Percentiles rank a stretch among this genome's conserved stretches.
phyloP scores from a whole-genome alignment of 2,113 vertebrate genomes.

The Macquaria australasica region DNA sequence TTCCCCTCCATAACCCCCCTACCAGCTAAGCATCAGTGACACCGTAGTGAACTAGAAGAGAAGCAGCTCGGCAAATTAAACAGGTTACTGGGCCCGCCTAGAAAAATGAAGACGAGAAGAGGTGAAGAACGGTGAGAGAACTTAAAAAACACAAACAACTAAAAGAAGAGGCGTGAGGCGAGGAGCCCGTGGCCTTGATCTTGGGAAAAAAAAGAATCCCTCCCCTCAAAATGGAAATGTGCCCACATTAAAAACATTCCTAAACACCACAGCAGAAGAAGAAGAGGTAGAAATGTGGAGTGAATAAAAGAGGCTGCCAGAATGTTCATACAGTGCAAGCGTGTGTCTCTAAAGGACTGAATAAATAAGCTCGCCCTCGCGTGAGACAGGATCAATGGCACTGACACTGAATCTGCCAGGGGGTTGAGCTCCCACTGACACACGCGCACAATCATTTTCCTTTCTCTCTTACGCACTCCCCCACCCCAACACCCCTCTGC shows the following conservation, averaged over 20 bases:
- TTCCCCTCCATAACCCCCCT: not conserved
- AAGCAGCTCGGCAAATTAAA: slow-evolving; percentile 35
- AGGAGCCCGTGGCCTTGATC: slow-evolving; percentile 39
- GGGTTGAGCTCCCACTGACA: slow-evolving; percentile 56
- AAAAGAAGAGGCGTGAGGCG: slow-evolving; percentile 21
- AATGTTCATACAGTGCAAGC: slow-evolving; percentile 28
- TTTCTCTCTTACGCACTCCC: slow-evolving; percentile 39
- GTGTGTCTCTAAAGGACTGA: slow-evolving; percentile 56
- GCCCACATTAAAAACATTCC: slow-evolving; percentile 38
- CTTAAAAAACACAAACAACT: slow-evolving; percentile 32
- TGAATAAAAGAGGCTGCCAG: slow-evolving; percentile 2
- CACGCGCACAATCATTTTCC: slow-evolving; percentile 46
- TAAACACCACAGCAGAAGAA: slow-evolving; percentile 1
- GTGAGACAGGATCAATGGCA: slow-evolving; percentile 64
- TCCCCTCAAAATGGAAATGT: slow-evolving; percentile 41
- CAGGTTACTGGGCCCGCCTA: not conserved
- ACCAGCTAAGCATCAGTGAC: slow-evolving; percentile 13
- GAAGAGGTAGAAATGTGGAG: slow-evolving; percentile 27
- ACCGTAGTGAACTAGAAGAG: not conserved
- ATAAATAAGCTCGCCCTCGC: slow-evolving; percentile 59
- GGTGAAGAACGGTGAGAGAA: not conserved
- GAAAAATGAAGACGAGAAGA: not conserved
- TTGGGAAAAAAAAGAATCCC: slow-evolving; percentile 36
- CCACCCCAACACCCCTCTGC: slow-evolving; percentile 31
- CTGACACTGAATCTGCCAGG: slow-evolving; percentile 54